Conservation (phyloP, 1,140 invertebrate genomes). For the Eurosta solidaginis region DNA sequence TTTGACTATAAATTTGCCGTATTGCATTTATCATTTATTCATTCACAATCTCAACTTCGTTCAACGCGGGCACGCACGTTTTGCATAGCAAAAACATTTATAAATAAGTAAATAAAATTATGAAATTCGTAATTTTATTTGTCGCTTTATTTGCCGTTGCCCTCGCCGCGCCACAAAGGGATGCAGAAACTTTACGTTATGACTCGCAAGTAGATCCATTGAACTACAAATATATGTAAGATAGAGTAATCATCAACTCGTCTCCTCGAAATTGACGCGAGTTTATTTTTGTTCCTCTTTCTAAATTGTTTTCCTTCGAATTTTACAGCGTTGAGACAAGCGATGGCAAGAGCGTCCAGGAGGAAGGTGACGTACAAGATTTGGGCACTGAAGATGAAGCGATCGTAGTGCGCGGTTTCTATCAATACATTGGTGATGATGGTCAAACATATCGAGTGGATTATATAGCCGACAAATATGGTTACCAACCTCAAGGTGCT, state of each 20-base stretch:
- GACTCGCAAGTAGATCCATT: slow-evolving; percentile 56
- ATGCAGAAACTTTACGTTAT: slow-evolving; percentile 23
- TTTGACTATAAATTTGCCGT: background rate
- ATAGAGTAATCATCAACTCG: too few relatives aligned
- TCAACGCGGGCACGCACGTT: background rate
- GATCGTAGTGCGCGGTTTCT: slow-evolving; percentile 66
- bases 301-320: background rate
- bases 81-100: background rate
- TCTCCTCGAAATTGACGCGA: background rate
- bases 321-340: slow-evolving; percentile 66
- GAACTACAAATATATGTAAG: slow-evolving; percentile 50
- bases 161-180: slow-evolving; percentile 14
- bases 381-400: slow-evolving; percentile 65
- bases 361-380: slow-evolving; percentile 63
- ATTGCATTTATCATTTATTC: background rate
- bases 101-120: background rate
- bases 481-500: slow-evolving; percentile 66
- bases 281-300: background rate
- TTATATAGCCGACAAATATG: slow-evolving; percentile 65
- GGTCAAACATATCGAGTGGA: slow-evolving; percentile 66
- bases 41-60: background rate
- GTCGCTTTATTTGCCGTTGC: slow-evolving; percentile 25
- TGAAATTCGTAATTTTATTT: slow-evolving; percentile 28
- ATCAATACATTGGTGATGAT: slow-evolving; percentile 69
- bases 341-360: slow-evolving; percentile 66